phyloP scores from a whole-genome alignment of 2,888 invertebrate species.

The Epinotia nisella region DNA sequence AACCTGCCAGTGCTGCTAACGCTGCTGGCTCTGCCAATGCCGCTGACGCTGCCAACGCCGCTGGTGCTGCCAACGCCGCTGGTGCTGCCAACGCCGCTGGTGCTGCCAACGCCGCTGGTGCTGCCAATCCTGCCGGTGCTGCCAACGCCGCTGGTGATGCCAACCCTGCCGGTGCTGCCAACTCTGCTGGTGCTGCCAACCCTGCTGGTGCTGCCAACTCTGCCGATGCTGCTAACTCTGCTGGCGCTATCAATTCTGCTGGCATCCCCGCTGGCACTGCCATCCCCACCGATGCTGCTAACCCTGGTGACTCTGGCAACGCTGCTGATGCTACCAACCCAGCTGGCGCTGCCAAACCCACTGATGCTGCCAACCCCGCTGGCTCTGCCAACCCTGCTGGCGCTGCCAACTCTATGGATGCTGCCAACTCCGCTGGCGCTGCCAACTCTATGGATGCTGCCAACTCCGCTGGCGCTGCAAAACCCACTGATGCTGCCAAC shows the following conservation, averaged over 20 bases:
- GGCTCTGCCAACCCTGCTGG: not conserved
- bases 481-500: not conserved
- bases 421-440: not conserved
- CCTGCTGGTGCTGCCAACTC: too few species aligned
- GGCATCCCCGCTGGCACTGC: not conserved
- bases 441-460: not conserved
- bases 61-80: conserved; percentile 2
- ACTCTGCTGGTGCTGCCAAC: conserved; percentile 7
- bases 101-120: not conserved
- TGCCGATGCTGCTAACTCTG: conserved; percentile 2
- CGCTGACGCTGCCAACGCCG: conserved; percentile 2
- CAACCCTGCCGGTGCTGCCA: conserved; percentile 2
- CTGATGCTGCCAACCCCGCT: not conserved
- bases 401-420: conserved; percentile 2
- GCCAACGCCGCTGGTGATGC: not conserved
- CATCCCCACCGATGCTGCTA: not conserved
- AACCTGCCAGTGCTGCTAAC: not conserved
- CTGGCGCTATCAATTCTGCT: conserved; percentile 1
- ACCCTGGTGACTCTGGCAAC: not conserved
- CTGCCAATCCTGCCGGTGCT: not conserved
- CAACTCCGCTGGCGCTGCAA: not conserved
- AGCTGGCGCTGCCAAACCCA: not conserved
- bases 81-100: not conserved
- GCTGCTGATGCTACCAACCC: not conserved
- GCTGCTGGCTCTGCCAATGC: conserved; percentile 8